phyloP scores from a whole-genome alignment of 2,797 vertebrate genomes.

The Centroberyx gerrardi region DNA sequence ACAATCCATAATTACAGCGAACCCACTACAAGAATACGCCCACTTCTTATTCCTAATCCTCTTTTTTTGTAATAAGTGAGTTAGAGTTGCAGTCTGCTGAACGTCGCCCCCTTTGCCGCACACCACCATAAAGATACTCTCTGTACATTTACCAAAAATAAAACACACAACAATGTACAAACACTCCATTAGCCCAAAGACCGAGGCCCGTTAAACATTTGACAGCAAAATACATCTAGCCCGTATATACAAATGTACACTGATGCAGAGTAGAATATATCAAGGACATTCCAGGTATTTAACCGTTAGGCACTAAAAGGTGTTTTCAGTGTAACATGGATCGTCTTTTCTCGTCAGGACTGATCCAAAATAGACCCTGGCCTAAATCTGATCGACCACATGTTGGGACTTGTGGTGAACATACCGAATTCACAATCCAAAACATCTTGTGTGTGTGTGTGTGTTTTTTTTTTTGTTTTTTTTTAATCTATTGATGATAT shows the following conservation, averaged over 20 bases:
- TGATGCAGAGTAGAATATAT: constrained; percentile 77
- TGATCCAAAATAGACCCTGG: constrained; percentile 68
- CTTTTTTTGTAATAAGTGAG: too few species aligned
- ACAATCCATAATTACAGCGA: neutral
- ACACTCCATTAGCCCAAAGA: constrained; percentile 55
- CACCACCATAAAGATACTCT: constrained; percentile 47
- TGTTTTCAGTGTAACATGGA: constrained; percentile 81
- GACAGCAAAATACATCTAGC: constrained; percentile 69
- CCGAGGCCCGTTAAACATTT: constrained; percentile 47
- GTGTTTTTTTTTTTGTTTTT: neutral
- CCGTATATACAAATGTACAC: constrained; percentile 82
- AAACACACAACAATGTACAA: constrained; percentile 62
- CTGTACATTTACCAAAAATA: constrained; percentile 70
- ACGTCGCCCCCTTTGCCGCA: neutral
- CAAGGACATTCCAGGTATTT: constrained; percentile 84
- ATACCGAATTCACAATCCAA: constrained; percentile 39
- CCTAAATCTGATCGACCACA: constrained; percentile 40
- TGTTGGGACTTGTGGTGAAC: constrained; percentile 29
- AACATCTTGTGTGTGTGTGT: constrained; percentile 32
- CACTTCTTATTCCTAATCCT: too few species aligned
- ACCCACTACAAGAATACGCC: neutral
- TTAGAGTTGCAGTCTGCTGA: neutral
- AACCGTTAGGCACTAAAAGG: constrained; percentile 88
- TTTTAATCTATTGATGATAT: constrained; percentile 59
- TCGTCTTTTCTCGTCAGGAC: constrained; percentile 69